Evolutionary conservation across 2,888 invertebrate species (phyloP), one percentile per base, ranked within the genome.

Genomic region (Brassicogethes aeneus): DNA sequence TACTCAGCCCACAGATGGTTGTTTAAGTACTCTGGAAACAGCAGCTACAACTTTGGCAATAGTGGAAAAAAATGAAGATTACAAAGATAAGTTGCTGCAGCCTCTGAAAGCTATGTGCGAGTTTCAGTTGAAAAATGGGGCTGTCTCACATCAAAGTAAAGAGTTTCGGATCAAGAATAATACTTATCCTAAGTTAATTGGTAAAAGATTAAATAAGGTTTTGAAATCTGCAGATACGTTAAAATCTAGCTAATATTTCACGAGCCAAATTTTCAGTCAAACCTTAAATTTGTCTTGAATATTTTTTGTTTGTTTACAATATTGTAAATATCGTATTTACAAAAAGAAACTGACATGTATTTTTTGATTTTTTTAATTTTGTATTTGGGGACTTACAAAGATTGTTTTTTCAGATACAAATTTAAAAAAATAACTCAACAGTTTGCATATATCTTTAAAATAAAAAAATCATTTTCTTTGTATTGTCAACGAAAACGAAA

Each of bases 61-160:
- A 46, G 64, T 94, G 40, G 94, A 95, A 70, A 70, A 74, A 15
- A 72, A 83, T 56, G 65, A 74, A 17, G 73, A 73, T 46, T 79
- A 85, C 50, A 75, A 75, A 50, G 71, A 82, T 53, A 71, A 74
- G 48, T 71, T 94, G 49, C 71, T 90, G 10, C 75, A 79, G 50
- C 94, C 94, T 0, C 68, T 95, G 47, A 83, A 85, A 54, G 79
- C 84, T 30, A 70, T 95, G 31, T 94, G 94, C 65, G 75, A 82
- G 61, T 90, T 81, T 70, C 94, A 95, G 62, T 66, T 95, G 43
- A 75, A 84, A 51, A 89, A 93, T 70, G 95, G 95, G 8, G 94
- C 94, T 17, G 90, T 92, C 0, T 85, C 85, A 31, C 94, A 95
- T 68, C 88, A 93, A 58, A 93, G 92, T 53, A 93, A 91, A 69